A percentile compares a stretch with the other conserved stretches of the same genome.
Conservation (phyloP, 2,113 vertebrate species). For the Bambusicola thoracicus region DNA sequence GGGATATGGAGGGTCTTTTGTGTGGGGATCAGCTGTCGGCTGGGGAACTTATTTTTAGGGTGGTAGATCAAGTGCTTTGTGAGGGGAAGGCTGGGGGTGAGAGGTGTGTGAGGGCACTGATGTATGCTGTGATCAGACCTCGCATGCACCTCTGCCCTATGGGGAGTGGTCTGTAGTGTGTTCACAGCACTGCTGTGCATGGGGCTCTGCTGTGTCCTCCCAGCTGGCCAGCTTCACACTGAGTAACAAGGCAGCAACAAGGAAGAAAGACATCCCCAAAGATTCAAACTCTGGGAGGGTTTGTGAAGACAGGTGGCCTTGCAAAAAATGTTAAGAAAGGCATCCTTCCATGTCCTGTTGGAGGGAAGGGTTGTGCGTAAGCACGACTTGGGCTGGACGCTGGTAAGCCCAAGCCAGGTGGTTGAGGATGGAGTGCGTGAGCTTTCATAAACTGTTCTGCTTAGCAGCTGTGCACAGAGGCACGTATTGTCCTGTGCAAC, state of each 20-base stretch:
- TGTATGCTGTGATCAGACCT: neutral
- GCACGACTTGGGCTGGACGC: neutral
- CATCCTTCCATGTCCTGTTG: neutral
- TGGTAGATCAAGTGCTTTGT: neutral
- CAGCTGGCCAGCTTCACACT: neutral
- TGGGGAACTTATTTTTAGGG: conserved; percentile 64
- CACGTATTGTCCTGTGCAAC: neutral
- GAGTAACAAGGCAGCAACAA: neutral
- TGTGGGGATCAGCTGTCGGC: conserved; percentile 68
- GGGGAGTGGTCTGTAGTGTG: neutral
- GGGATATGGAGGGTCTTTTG: conserved; percentile 58
- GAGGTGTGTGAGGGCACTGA: neutral
- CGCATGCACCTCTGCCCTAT: neutral
- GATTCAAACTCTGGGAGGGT: neutral
- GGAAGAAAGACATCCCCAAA: neutral
- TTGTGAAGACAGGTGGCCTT: neutral
- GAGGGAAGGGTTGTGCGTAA: neutral
- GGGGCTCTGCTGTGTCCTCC: neutral
- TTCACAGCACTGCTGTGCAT: neutral
- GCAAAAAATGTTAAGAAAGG: neutral
- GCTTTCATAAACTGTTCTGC: neutral
- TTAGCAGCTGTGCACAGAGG: neutral
- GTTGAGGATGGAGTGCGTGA: neutral
- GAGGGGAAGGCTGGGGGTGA: neutral
- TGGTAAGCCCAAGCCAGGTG: neutral